Base-by-base conservation (phyloP, 2,797 vertebrate genomes). In the Novumbra hubbsi region DNA sequence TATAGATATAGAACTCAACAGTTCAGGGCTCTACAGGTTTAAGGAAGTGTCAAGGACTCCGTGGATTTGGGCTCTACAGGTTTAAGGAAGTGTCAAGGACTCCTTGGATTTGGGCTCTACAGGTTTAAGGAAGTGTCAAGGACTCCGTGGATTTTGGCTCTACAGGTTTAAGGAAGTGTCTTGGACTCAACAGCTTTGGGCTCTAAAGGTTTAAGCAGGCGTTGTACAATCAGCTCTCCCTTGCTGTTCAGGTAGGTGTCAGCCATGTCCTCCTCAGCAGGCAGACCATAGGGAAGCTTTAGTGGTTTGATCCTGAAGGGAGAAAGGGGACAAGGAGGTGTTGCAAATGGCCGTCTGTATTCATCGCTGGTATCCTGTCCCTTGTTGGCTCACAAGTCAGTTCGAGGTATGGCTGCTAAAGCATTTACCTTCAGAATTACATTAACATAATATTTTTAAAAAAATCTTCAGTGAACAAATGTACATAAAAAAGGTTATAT, bases 231-330 rank as follows among this genome's bases (percentile, higher is more conserved):
- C 72, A 99, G 85, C 78, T 99, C 96, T 76, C 96, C 97, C 0
- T 82, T 96, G 90, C 87, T 91, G 63, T 96, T 96, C 19, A 99
- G 92, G 86, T 93, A 96, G 0, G 94, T 95, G 81, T 94, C 89
- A 0, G 93, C 88, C 92, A 99, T 88, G 81, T 97, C 95, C 74
- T 96, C 92, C 74, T 98, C 96, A 68, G 94, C 81, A 16, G 97
- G 98, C 65, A 99, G 90, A 19, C 97, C 97, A 0, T 95, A 85
- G 0, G 98, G 97, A 1, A 96, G 89, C 84, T 91, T 97, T 79
- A 99, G 84, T 0, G 97, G 97, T 85, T 97, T 87, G 81, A 99
- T 94, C 78, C 97, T 99, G 80, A 21, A 77, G 60, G 76, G 9
- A 70, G 27, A 77, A 15, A 41, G 32, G 24, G 15, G 12, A 1